phyloP scores from a whole-genome alignment of 2,888 invertebrate genomes.

The Andrena minutula region DNA sequence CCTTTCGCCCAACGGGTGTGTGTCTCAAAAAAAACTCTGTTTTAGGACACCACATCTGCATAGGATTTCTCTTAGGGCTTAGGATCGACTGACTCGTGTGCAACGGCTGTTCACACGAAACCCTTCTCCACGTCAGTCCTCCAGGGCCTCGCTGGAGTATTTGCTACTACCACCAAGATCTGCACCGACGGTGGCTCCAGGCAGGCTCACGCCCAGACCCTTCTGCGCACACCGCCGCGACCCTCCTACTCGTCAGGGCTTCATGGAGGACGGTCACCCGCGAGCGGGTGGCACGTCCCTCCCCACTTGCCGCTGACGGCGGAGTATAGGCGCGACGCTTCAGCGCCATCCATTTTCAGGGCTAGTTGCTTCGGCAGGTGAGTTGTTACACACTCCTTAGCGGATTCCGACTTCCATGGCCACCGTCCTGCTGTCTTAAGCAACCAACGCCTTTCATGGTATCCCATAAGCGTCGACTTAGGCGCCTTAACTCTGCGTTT shows the following conservation, averaged over 20 bases:
- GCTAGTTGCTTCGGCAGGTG: slow-evolving; percentile 89
- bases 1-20: no score
- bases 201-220: slow-evolving; percentile 82
- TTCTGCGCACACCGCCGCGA: slow-evolving; percentile 66
- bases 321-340: slow-evolving; percentile 87
- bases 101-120: no score
- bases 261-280: slow-evolving; percentile 75
- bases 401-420: slow-evolving; percentile 90
- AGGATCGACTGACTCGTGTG: no score
- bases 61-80: no score
- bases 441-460: slow-evolving; percentile 88
- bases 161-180: not conserved
- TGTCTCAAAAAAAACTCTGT: no score
- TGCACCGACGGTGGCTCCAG: not conserved
- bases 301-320: no score
- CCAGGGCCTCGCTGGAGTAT: no score
- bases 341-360: slow-evolving; percentile 89
- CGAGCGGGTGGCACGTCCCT: no score
- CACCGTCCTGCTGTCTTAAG: slow-evolving; percentile 90
- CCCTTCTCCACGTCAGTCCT: no score
- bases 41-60: no score
- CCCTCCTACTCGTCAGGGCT: slow-evolving; percentile 88
- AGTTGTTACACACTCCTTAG: slow-evolving; percentile 86
- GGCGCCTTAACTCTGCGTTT: slow-evolving; percentile 72
- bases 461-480: not conserved